Evolutionary conservation across 2,888 invertebrate genomes (phyloP), one percentile per base, ranked within the genome.

Genomic region (Hirtodrosophila duncani): DNA sequence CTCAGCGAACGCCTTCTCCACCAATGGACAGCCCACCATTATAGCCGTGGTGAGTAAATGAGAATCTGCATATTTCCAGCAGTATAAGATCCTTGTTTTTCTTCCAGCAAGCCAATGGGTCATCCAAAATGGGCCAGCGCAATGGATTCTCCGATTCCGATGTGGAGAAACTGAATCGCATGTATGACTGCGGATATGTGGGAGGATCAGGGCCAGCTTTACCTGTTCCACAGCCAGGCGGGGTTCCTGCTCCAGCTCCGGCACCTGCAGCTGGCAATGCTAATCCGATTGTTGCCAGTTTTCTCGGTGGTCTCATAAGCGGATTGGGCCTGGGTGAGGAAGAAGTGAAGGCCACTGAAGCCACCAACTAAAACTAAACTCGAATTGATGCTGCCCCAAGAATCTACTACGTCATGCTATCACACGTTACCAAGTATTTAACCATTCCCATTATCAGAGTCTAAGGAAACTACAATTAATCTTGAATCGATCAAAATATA

Each of bases 1-100:
- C 84, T 94, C 94, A 0, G 89, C 90, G 13, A 91, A 90, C 34
- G 94, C 94, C 2, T 94, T 94, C 86, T 92, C 94, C 1, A 89
- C 80, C 48, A 94, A 94, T 82, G 90, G 91, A 4, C 87, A 89
- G 70, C 90, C 92, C 9, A 94, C 94, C 0, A 93, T 94, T 39
- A 88, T 91, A 21, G 88, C 94, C 0, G 92, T 89, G 90, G 94
- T 93, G 39, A 72, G 81, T 52, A 0, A 0, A 3, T n/a, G 13
- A 20, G 2, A 7, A 1, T 13, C 1, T 0, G 4, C 13, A 0
- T 1, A 2, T 1, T 3, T 2, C 0, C 0, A 3, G 1, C 7
- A n/a, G 8, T 8, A 6, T n/a, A 8, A 3, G 0, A 23, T 8
- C 11, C 0, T 18, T 1, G 9, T 5, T 3, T 0, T 24, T 1